Conservation (phyloP, 2,797 vertebrate genomes). For the Botia almorhae region DNA sequence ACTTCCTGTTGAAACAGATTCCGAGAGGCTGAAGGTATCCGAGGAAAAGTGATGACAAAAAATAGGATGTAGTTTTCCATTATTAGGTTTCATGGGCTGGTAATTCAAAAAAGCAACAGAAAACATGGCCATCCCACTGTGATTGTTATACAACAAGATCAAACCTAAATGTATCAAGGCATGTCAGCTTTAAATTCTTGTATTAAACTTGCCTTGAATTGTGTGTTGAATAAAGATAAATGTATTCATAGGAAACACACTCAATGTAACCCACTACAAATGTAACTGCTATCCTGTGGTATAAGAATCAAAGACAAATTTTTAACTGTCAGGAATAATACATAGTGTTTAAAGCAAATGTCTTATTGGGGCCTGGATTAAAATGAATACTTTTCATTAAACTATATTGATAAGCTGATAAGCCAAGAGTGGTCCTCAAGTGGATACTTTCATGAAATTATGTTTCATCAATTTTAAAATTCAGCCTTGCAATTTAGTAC, state of each 20-base stretch:
- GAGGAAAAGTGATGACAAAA: not conserved
- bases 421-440: no score
- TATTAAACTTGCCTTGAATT: not conserved
- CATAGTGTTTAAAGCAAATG: no score
- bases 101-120: constrained; percentile 2
- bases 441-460: no score
- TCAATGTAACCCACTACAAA: not conserved
- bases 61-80: constrained; percentile 13
- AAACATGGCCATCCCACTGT: not conserved
- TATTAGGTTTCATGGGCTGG: not conserved
- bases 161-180: constrained; percentile 18
- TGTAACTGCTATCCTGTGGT: not conserved
- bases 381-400: no score
- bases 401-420: no score
- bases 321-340: no score
- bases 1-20: not conserved
- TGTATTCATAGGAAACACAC: not conserved
- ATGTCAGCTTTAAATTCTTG: not conserved
- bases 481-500: no score
- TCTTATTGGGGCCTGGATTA: no score
- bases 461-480: no score
- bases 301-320: not conserved
- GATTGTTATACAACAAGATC: constrained; percentile 19
- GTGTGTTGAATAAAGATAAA: not conserved
- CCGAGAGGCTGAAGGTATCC: not conserved